phyloP scores from a whole-genome alignment of 1,140 invertebrate genomes.

The Diabrotica undecimpunctata region DNA sequence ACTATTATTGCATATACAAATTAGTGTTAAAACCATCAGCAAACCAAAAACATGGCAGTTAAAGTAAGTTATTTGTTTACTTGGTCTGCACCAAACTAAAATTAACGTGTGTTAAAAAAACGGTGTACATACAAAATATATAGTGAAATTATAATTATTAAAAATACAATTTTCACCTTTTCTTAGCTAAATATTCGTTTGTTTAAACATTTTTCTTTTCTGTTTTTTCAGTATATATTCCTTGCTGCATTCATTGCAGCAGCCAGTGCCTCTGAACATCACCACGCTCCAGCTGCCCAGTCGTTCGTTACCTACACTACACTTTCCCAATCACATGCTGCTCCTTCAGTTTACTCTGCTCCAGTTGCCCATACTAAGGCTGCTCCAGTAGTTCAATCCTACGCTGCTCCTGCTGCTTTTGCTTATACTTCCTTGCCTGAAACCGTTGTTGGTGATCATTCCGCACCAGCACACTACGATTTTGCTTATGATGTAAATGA shows the following conservation, averaged over 20 bases:
- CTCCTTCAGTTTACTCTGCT: background rate
- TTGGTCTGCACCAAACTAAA: too few relatives aligned
- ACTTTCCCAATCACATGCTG: background rate
- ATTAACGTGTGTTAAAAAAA: too few relatives aligned
- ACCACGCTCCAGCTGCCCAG: conserved; percentile 9
- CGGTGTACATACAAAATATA: too few relatives aligned
- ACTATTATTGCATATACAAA: background rate
- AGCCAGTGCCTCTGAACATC: conserved; percentile 41
- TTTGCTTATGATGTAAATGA: too few relatives aligned
- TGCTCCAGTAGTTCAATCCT: background rate
- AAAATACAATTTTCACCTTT: background rate
- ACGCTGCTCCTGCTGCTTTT: conserved; percentile 13
- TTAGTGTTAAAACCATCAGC: background rate
- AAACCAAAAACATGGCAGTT: conserved; percentile 4
- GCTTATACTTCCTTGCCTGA: conserved; percentile 7
- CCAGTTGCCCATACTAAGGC: background rate
- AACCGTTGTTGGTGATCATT: too few relatives aligned
- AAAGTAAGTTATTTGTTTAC: background rate
- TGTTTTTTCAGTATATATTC: background rate
- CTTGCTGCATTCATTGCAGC: conserved; percentile 13
- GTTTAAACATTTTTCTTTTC: conserved; percentile 47
- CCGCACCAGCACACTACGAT: too few relatives aligned
- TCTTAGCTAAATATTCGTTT: conserved; percentile 35
- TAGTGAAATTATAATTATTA: background rate
- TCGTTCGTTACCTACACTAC: conserved; percentile 11